Evolutionary conservation across 1,140 invertebrate species (phyloP), one percentile per base, ranked within the genome.

Genomic region (Homarus americanus): DNA sequence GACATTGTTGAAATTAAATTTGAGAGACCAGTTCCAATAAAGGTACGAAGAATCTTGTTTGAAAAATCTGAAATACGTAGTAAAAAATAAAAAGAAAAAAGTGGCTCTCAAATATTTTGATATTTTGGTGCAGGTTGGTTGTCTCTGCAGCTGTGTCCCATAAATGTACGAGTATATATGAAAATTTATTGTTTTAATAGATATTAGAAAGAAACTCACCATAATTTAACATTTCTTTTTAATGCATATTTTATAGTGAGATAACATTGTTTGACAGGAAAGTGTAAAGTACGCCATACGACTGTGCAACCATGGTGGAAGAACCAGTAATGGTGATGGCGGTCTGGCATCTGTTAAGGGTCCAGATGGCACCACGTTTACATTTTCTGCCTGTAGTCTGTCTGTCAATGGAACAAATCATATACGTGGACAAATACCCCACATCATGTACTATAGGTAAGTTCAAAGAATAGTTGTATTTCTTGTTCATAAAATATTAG

Each of bases 371-470:
- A 98, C 97, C 5, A 97, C 96, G 0, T 99, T 99, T 94, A 96
- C 96, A n/a, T 99, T 98, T 94, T 96, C 96, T 40, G 97, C 97
- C 17, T 98, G 98, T 94, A 97, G 98, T 17, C 95, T 99, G 34
- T 99, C 98, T 94, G 98, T 98, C 93, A 99, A 99, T 94, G 98
- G 98, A 86, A 98, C 98, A 0, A 99, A 98, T 4, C 96, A 98
- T 93, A 97, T 97, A 0, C 95, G 98, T 63, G 99, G 99, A 69
- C 99, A 99, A 95, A 96, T 99, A 93, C 98, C 99, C 0, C 97
- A 98, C 93, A 96, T 99, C 83, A 95, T 99, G 9, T 99, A 99
- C 94, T 98, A 97, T 93, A 96, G 96, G 92, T 93, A 34, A 63
- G 63, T 12, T 69, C 28, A 69, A 10, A 1, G 24, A 58, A 58